phyloP scores from a whole-genome alignment of 2,797 vertebrate species.

The Lemur catta region DNA sequence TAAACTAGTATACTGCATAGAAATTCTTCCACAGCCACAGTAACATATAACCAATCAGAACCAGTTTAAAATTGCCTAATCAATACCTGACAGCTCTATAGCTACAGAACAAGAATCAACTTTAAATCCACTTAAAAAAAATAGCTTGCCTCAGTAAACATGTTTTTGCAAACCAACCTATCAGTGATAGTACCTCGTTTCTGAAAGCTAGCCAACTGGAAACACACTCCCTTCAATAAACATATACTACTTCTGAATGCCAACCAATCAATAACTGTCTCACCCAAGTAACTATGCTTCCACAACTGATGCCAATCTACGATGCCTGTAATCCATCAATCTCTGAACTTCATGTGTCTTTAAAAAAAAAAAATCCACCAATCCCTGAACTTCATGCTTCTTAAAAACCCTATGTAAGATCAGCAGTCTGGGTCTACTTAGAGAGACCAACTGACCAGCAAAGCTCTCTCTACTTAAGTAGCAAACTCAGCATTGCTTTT shows the following conservation, averaged over 20 bases:
- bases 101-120: neutral
- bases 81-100: conserved; percentile 6
- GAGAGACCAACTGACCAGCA: neutral
- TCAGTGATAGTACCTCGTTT: neutral
- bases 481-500: neutral
- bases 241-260: neutral
- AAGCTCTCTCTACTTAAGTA: neutral
- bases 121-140: neutral
- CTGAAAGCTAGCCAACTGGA: neutral
- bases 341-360: neutral
- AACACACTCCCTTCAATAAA: neutral
- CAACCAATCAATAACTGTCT: neutral
- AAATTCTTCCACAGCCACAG: neutral
- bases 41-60: neutral
- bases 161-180: neutral
- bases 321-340: neutral
- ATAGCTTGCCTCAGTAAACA: neutral
- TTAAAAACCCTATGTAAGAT: neutral
- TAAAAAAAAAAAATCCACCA: no score
- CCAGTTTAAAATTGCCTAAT: neutral
- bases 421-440: neutral
- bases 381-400: neutral
- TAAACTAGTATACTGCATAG: neutral
- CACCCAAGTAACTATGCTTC: neutral
- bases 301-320: neutral